These are phyloP conservation scores for Ylistrum balloti DNA, from an alignment of 1,140 invertebrate species.

Conservation along the genomic window DNA sequence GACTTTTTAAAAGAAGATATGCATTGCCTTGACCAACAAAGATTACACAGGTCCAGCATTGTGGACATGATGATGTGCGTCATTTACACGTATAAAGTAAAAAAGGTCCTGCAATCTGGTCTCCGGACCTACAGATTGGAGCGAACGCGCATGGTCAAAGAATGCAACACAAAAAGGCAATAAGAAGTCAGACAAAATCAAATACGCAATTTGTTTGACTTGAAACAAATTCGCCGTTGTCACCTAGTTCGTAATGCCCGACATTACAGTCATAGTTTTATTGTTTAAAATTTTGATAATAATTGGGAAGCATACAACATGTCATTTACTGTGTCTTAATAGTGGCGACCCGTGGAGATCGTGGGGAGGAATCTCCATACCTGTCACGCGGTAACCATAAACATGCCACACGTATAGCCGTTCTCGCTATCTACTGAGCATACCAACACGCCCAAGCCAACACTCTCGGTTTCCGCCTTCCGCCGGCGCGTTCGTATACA, in stretches of 20 bases:
- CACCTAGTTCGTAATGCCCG: neutral
- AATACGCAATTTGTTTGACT: no score
- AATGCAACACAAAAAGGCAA: no score
- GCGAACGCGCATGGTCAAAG: no score
- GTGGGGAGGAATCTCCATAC: neutral
- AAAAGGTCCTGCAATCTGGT: no score
- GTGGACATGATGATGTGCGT: no score
- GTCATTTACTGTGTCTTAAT: neutral
- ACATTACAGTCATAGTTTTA: neutral
- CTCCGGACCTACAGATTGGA: no score
- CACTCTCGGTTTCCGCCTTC: conserved; percentile 17
- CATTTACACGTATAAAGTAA: no score
- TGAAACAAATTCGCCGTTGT: neutral
- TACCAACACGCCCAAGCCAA: conserved; percentile 25
- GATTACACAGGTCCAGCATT: no score
- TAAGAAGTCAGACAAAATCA: no score
- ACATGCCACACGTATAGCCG: neutral
- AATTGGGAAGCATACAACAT: conserved; percentile 6
- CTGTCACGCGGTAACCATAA: neutral
- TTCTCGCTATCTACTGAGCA: neutral
- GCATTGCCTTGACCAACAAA: no score
- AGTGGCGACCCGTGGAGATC: conserved; percentile 22
- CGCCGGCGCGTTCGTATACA: neutral
- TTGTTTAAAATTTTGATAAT: conserved; percentile 1
- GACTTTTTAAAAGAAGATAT: no score